phyloP scores from a whole-genome alignment of 2,113 vertebrate genomes.

The Alexandromys fortis region DNA sequence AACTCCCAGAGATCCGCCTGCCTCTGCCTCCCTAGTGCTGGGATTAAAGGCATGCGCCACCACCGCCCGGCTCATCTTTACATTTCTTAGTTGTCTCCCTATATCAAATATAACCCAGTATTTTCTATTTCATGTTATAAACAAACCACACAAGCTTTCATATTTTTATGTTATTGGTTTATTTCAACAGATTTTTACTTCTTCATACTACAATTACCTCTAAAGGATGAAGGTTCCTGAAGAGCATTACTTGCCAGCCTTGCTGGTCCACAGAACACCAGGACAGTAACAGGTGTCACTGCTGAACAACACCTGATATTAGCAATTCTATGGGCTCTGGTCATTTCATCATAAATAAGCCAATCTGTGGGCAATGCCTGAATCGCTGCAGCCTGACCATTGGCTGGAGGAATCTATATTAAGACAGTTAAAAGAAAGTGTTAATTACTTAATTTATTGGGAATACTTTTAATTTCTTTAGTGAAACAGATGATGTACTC shows the following conservation, averaged over 20 bases:
- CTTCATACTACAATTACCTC: constrained; percentile 77
- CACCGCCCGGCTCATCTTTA: too few relatives aligned
- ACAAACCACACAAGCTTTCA: not conserved
- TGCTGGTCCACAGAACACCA: constrained; percentile 92
- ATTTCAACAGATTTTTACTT: constrained; percentile 33
- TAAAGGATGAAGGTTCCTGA: constrained; percentile 85
- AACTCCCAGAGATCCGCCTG: too few relatives aligned
- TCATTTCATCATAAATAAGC: constrained; percentile 98
- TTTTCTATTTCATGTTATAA: constrained; percentile 13
- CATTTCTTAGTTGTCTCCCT: not conserved
- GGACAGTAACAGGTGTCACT: constrained; percentile 91
- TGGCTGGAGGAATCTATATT: constrained; percentile 88
- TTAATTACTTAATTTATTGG: constrained; percentile 25
- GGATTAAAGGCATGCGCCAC: too few relatives aligned
- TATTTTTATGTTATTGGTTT: constrained; percentile 37
- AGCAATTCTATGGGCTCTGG: constrained; percentile 90
- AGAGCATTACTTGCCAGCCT: constrained; percentile 89
- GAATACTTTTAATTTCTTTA: constrained; percentile 36
- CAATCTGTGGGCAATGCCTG: constrained; percentile 93
- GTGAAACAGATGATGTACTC: not conserved
- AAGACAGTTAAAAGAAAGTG: constrained; percentile 12
- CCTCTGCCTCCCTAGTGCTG: too few relatives aligned
- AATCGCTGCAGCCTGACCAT: constrained; percentile 87
- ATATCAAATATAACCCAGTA: not conserved
- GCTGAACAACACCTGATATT: constrained; percentile 93